These are phyloP conservation scores for Troides aeacus DNA, from an alignment of 2,888 invertebrate species.

Conservation along the genomic window DNA sequence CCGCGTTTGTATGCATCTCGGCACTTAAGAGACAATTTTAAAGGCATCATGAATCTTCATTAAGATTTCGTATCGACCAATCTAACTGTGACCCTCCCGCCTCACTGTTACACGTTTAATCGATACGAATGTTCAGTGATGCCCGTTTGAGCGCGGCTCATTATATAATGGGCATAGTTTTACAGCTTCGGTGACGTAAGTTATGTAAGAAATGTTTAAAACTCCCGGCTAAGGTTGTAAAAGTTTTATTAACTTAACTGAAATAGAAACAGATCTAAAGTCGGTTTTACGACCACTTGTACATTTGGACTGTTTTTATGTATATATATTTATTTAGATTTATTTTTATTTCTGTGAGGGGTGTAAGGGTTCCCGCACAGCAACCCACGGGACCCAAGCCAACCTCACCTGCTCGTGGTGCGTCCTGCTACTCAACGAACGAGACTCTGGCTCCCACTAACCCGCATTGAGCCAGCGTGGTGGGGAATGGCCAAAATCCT, in stretches of 20 bases:
- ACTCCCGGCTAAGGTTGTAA: conserved; percentile 34
- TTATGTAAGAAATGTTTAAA: conserved; percentile 34
- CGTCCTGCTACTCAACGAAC: no score
- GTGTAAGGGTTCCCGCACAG: no score
- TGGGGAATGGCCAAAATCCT: no score
- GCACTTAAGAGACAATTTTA: conserved; percentile 22
- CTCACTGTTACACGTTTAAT: background rate
- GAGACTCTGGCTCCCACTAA: no score
- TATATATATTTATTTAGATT: conserved; percentile 21
- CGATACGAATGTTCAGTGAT: background rate
- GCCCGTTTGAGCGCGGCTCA: conserved; percentile 8
- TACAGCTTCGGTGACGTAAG: conserved; percentile 34
- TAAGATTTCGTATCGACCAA: conserved; percentile 17
- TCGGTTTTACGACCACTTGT: conserved; percentile 36
- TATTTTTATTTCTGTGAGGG: conserved; percentile 13
- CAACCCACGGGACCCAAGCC: no score
- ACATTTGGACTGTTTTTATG: conserved; percentile 22
- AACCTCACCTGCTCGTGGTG: no score
- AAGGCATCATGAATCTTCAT: conserved; percentile 23
- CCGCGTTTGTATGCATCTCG: conserved; percentile 5
- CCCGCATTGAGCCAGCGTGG: no score
- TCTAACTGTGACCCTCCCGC: conserved; percentile 4
- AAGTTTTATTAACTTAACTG: conserved; percentile 37
- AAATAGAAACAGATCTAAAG: conserved; percentile 40
- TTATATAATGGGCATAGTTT: conserved; percentile 33